Evolutionary conservation across 2,113 vertebrate species (phyloP).

Genomic region (Pungitius pungitius): DNA sequence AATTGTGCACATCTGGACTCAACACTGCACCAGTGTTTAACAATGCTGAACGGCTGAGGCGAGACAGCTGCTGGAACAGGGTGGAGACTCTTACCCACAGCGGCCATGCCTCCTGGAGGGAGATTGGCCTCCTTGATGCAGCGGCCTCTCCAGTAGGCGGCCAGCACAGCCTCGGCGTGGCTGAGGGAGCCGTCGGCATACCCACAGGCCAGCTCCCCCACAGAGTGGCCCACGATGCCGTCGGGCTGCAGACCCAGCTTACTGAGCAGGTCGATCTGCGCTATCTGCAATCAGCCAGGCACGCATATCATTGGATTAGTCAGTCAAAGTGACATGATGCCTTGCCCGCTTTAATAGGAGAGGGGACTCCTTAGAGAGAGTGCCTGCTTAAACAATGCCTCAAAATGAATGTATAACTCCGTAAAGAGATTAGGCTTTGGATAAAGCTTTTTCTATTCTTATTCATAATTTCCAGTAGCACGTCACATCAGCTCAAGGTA

Average conservation of each 20-base stretch:
- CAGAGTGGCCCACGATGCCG: slow-evolving; percentile 94
- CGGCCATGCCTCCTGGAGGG: slow-evolving; percentile 92
- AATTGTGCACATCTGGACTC: too few relatives aligned
- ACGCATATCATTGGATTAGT: neutral
- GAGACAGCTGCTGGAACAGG: neutral
- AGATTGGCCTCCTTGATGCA: slow-evolving; percentile 92
- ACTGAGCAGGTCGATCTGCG: slow-evolving; percentile 90
- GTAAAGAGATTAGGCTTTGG: neutral
- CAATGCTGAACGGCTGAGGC: too few relatives aligned
- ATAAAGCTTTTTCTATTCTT: too few relatives aligned
- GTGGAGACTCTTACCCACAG: slow-evolving; percentile 85
- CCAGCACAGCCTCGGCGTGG: slow-evolving; percentile 87
- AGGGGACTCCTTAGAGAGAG: too few relatives aligned
- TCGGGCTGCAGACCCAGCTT: slow-evolving; percentile 88
- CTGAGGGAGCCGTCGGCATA: slow-evolving; percentile 92
- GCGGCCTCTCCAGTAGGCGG: slow-evolving; percentile 93
- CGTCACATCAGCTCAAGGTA: too few relatives aligned
- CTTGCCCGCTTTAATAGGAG: neutral
- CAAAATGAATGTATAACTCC: neutral
- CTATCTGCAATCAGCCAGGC: slow-evolving; percentile 80
- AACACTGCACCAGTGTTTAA: too few relatives aligned
- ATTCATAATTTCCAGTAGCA: too few relatives aligned
- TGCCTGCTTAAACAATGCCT: too few relatives aligned
- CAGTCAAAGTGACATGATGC: too few relatives aligned
- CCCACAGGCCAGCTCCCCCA: slow-evolving; percentile 95